Conservation (phyloP, 2,888 invertebrate genomes). For the Pandemis corylana region DNA sequence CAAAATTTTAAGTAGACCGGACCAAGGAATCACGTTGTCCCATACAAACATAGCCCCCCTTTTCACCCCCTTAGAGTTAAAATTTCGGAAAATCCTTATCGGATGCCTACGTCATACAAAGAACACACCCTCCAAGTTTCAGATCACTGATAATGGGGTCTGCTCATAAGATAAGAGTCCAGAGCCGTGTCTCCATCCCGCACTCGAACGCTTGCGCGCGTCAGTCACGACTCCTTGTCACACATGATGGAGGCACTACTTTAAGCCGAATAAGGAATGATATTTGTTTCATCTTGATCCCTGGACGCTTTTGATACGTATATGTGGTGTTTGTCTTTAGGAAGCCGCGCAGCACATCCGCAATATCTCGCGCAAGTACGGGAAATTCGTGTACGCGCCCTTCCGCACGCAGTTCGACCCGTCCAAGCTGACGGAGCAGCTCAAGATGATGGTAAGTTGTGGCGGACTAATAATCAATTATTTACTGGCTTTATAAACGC, state of each 20-base stretch:
- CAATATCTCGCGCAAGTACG: conserved; percentile 89
- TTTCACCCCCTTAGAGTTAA: too few relatives aligned
- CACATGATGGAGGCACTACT: background rate
- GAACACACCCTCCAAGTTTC: too few relatives aligned
- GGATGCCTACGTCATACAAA: too few relatives aligned
- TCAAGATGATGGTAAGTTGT: conserved; percentile 86
- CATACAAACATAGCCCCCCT: too few relatives aligned
- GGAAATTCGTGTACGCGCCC: conserved; percentile 89
- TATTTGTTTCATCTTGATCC: too few relatives aligned
- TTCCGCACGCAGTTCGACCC: conserved; percentile 89
- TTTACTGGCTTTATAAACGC: background rate
- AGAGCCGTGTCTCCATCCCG: background rate
- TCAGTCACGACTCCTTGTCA: too few relatives aligned
- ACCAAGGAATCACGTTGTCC: too few relatives aligned
- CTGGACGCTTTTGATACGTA: background rate
- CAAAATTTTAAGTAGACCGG: too few relatives aligned
- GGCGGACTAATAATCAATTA: background rate
- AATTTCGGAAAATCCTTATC: too few relatives aligned
- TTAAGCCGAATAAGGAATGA: background rate
- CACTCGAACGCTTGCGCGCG: too few relatives aligned
- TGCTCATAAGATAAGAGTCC: background rate
- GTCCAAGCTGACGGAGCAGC: conserved; percentile 84
- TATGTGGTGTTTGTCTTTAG: conserved; percentile 62
- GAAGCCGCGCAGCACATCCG: conserved; percentile 91
- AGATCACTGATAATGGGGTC: too few relatives aligned